Conservation (phyloP, 2,797 vertebrate species). For the Acanthurus tractus region DNA sequence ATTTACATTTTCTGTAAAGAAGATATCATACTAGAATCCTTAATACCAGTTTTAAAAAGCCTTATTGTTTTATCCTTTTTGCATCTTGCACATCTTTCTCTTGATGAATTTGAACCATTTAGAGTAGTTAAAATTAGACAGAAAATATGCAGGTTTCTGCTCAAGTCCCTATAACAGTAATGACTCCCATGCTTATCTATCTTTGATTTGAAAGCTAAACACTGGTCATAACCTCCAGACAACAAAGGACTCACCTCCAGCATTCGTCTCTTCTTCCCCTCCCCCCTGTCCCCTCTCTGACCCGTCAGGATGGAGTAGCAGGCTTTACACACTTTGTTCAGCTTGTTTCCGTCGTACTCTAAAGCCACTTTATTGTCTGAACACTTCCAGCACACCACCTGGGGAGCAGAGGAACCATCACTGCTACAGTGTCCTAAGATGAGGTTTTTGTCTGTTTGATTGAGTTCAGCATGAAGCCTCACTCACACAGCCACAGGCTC, state of each 20-base stretch:
- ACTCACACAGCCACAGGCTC: slow-evolving; percentile 92
- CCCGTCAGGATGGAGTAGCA: slow-evolving; percentile 87
- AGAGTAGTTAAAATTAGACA: not conserved
- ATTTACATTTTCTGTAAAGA: not conserved
- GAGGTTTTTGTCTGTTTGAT: not conserved
- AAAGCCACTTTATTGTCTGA: slow-evolving; percentile 89
- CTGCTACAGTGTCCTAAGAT: not conserved
- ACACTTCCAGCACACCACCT: slow-evolving; percentile 94
- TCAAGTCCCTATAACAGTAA: not conserved
- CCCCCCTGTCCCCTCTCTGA: slow-evolving; percentile 65
- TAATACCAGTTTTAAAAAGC: not conserved
- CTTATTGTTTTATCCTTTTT: not conserved
- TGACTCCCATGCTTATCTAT: not conserved
- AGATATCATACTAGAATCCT: not conserved
- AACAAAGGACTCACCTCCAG: slow-evolving; percentile 82
- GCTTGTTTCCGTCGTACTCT: slow-evolving; percentile 87
- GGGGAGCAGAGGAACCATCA: slow-evolving; percentile 9
- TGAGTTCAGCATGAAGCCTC: not conserved
- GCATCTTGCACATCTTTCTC: not conserved
- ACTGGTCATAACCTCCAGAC: not conserved
- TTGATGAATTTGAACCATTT: not conserved
- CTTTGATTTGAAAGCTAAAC: not conserved
- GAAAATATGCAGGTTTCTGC: no score
- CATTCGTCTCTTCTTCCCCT: slow-evolving; percentile 80
- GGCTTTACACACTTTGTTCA: slow-evolving; percentile 88